Percentiles rank a stretch among this genome's conserved stretches.
Evolutionary conservation across 2,888 invertebrate species (phyloP).

Genomic region (Masnerella sp.): DNA sequence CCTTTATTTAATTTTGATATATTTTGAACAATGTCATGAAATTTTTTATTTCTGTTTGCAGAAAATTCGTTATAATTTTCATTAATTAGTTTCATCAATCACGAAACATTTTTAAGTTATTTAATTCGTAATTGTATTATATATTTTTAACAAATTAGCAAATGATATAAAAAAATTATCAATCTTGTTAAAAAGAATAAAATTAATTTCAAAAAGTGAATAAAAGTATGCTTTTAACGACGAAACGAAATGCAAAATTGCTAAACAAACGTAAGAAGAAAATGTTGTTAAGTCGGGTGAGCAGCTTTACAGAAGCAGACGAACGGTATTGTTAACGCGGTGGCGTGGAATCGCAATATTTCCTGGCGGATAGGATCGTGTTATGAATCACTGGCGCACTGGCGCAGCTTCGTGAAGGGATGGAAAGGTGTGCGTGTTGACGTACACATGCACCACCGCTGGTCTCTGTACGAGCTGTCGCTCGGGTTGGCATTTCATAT

Average conservation of each 20-base stretch:
- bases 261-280: constrained; percentile 15
- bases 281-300: constrained; percentile 20
- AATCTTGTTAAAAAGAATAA: not conserved
- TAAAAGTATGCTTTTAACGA: not conserved
- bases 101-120: too few species aligned
- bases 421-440: constrained; percentile 40
- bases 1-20: too few species aligned
- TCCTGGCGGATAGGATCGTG: constrained; percentile 66
- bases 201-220: not conserved
- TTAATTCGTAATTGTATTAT: too few species aligned
- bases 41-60: too few species aligned
- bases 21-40: too few species aligned
- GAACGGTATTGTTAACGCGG: constrained; percentile 63
- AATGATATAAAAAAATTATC: not conserved
- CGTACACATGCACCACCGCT: constrained; percentile 27
- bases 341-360: constrained; percentile 65
- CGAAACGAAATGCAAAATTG: constrained; percentile 20
- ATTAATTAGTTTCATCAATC: too few species aligned
- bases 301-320: constrained; percentile 38
- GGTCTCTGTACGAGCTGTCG: constrained; percentile 49
- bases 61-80: too few species aligned
- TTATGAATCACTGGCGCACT: constrained; percentile 67
- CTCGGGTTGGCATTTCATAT: constrained; percentile 62
- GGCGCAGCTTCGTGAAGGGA: constrained; percentile 48
- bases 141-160: too few species aligned